A percentile compares a stretch with the other conserved stretches of the same genome.
Conservation (phyloP, 2,888 invertebrate genomes). For the Zootermopsis nevadensis region DNA sequence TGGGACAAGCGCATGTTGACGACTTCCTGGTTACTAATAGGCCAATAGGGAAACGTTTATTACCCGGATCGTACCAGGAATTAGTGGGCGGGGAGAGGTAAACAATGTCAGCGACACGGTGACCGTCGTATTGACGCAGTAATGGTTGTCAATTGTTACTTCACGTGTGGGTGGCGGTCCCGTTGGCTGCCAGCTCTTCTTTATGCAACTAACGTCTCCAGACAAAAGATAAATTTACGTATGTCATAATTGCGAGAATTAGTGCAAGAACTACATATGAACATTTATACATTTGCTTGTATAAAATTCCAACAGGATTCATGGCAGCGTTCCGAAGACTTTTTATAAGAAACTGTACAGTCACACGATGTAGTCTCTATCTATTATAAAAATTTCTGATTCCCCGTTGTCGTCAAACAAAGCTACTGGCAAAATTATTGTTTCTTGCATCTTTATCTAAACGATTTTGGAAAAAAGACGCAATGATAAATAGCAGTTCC, state of each 20-base stretch:
- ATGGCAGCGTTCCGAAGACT: too few species aligned
- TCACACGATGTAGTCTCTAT: too few species aligned
- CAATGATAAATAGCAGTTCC: too few species aligned
- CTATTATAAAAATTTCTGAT: too few species aligned
- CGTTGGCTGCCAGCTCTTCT: not conserved
- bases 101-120: constrained; percentile 32
- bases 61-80: constrained; percentile 22
- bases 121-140: not conserved
- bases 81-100: not conserved
- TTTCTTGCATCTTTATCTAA: too few species aligned
- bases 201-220: not conserved
- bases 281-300: too few species aligned
- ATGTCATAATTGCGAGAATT: not conserved
- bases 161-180: not conserved
- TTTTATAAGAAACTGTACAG: too few species aligned
- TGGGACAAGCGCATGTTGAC: constrained; percentile 9
- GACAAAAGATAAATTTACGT: not conserved
- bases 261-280: not conserved
- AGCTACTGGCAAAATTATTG: too few species aligned
- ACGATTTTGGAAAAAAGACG: too few species aligned
- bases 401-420: too few species aligned
- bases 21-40: constrained; percentile 34
- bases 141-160: not conserved
- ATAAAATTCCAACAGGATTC: too few species aligned
- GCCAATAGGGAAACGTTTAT: constrained; percentile 33